A percentile compares a stretch with the other conserved stretches of the same genome.
Conservation (phyloP, 2,113 vertebrate species). For the Bubo bubo region DNA sequence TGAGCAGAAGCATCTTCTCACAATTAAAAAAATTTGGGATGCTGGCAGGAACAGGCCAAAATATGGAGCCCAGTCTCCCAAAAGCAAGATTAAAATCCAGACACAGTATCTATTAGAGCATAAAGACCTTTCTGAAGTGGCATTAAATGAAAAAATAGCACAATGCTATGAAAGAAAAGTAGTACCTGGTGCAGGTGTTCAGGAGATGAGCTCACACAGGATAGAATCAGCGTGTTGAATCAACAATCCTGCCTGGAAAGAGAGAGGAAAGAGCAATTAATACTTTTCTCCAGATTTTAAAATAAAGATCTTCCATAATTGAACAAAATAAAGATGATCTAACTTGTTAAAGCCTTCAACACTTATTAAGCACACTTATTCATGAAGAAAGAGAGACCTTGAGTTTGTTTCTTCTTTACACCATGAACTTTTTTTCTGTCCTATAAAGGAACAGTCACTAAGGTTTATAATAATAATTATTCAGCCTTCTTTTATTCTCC, state of each 20-base stretch:
- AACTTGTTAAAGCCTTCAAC: not conserved
- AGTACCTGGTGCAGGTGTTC: not conserved
- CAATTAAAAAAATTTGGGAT: not conserved
- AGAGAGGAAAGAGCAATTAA: not conserved
- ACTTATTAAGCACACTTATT: not conserved
- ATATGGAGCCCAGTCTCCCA: fast-evolving
- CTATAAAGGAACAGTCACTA: not conserved
- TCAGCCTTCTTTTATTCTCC: not conserved
- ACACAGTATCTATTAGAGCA: not conserved
- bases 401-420: not conserved
- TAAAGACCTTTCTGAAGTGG: fast-evolving
- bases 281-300: not conserved
- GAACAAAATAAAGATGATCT: not conserved
- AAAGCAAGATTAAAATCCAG: not conserved
- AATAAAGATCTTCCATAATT: not conserved
- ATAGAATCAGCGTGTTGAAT: not conserved
- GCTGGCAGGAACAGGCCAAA: fast-evolving
- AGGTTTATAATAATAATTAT: not conserved
- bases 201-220: not conserved
- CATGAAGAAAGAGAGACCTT: not conserved
- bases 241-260: not conserved
- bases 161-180: not conserved
- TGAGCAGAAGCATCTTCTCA: not conserved
- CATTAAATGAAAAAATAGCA: not conserved
- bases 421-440: not conserved